A percentile compares a stretch with the other conserved stretches of the same genome.
phyloP scores from a whole-genome alignment of 2,888 invertebrate genomes.

The Eupithecia abbreviata region DNA sequence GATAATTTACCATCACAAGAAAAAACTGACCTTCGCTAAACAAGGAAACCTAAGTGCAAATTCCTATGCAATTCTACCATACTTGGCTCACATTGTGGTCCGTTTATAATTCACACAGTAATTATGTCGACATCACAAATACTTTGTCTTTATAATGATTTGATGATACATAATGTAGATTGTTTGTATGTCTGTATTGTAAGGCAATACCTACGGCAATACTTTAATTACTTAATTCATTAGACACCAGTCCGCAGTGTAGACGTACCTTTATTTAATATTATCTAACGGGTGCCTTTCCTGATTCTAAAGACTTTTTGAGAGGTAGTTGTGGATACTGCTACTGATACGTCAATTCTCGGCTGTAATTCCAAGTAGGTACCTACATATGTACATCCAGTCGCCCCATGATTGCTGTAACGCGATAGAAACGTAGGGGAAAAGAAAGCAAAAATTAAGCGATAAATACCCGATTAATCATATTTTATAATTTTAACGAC shows the following conservation, averaged over 20 bases:
- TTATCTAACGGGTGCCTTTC: too few relatives aligned
- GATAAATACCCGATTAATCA: too few relatives aligned
- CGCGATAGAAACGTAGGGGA: too few relatives aligned
- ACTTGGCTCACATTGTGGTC: conserved; percentile 63
- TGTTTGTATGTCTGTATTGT: conserved; percentile 11
- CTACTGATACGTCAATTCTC: too few relatives aligned
- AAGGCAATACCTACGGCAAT: neutral
- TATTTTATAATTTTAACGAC: too few relatives aligned
- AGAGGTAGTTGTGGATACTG: too few relatives aligned
- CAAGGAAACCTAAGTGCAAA: conserved; percentile 59
- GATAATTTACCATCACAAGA: conserved; percentile 24
- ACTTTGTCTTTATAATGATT: conserved; percentile 5
- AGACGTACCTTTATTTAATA: neutral
- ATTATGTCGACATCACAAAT: conserved; percentile 64
- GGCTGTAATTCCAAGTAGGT: too few relatives aligned
- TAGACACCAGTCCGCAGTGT: neutral
- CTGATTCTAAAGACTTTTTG: too few relatives aligned
- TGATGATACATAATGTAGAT: conserved; percentile 2
- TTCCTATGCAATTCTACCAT: conserved; percentile 54
- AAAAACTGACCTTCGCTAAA: conserved; percentile 48
- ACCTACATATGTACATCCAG: too few relatives aligned
- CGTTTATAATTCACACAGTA: conserved; percentile 74
- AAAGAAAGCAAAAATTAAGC: too few relatives aligned
- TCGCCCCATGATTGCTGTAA: too few relatives aligned
- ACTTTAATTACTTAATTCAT: neutral